Evolutionary conservation across 2,888 invertebrate species (phyloP), one percentile per base, ranked within the genome.

Genomic region (Pristionchus entomophagus): DNA sequence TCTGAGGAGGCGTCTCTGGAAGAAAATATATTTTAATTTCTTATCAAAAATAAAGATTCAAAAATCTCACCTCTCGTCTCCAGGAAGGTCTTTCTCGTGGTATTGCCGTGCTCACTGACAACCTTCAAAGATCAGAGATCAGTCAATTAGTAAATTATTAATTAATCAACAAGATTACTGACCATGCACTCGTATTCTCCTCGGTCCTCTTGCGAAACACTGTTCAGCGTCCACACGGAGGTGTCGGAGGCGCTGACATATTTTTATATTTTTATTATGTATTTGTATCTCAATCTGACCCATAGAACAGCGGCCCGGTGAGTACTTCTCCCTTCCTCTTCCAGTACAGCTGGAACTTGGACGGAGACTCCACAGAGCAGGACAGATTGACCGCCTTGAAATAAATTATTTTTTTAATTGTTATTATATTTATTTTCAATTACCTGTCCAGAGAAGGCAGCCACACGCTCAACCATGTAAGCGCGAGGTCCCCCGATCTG

Each of bases 331-430:
- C 89, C 32, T 35, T 80, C 32, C 93, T 93, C 22, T 93, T 93
- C 96, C 96, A 96, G 89, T 94, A 94, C 0, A 95, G 95, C 0
- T 94, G 94, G 88, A 95, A 95, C 0, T 96, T 96, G 5, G 96
- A 95, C 53, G 95, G 92, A 86, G 96, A 96, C 87, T 95, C 95
- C 12, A 96, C 95, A 29, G 94, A 93, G 91, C 96, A 96, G 0
- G 94, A 94, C 2, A 96, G 91, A 0, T 94, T 94, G 6, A 95
- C 94, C 1, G 95, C 94, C 45, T 95, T 85, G 62, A 19, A 17
- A 2, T 14, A 4, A 51, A 29, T 38, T 56, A 49, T 56, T 51
- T 29, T 29, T 38, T 26, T 62, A 41, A 69, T 38, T n/a, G 19
- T 41, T 73, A 65, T 19, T 65, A 12, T 14, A 4, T 35, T 19